These are phyloP conservation scores for Abramis brama DNA, from an alignment of 2,113 vertebrate genomes.

Conservation along the genomic window DNA sequence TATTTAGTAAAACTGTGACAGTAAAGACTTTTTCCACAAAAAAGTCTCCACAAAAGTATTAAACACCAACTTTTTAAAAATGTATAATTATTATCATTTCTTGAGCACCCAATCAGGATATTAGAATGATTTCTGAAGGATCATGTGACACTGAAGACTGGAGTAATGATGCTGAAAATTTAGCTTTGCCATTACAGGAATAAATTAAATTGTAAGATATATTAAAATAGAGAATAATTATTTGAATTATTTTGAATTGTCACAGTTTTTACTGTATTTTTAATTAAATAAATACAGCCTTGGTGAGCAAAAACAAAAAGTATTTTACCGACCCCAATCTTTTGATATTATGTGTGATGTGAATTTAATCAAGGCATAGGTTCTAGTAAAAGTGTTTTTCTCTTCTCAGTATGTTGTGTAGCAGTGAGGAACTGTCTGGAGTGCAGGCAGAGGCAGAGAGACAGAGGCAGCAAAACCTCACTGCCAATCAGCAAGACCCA, in stretches of 20 bases:
- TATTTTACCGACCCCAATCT: neutral
- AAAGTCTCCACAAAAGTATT: neutral
- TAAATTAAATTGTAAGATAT: neutral
- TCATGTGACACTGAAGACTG: no score
- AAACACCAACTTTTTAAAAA: no score
- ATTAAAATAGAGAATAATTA: neutral
- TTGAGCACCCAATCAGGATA: neutral
- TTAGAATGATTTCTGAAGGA: neutral
- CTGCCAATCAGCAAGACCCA: conserved; percentile 87
- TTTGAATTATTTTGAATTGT: neutral
- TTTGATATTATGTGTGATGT: neutral
- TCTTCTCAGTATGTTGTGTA: conserved; percentile 90
- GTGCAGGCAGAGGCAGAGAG: conserved; percentile 93
- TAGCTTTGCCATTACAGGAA: neutral
- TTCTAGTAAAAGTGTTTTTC: conserved; percentile 12
- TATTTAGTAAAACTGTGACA: neutral
- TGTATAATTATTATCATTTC: no score
- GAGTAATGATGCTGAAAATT: neutral
- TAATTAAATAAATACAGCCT: neutral
- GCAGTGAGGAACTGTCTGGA: conserved; percentile 97
- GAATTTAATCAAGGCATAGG: neutral
- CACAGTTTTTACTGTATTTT: neutral
- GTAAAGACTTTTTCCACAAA: no score
- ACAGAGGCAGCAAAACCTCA: conserved; percentile 85
- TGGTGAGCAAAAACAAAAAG: neutral